These are phyloP conservation scores for Siniperca chuatsi DNA, from an alignment of 2,113 vertebrate species.

Conservation along the genomic window DNA sequence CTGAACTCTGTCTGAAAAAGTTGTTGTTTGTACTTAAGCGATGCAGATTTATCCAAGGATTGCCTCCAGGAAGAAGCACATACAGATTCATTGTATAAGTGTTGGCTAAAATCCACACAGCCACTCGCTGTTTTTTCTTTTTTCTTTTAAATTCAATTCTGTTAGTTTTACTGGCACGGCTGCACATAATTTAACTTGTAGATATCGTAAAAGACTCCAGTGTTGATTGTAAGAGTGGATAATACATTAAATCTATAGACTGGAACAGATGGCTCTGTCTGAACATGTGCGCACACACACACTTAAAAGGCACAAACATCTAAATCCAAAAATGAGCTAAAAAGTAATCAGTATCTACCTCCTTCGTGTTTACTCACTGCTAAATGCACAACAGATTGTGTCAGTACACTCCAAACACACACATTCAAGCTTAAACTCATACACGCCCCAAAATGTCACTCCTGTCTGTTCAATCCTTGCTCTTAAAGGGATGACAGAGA, in stretches of 20 bases:
- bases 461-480: background rate
- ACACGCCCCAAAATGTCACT: conserved; percentile 13
- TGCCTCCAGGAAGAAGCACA: conserved; percentile 6
- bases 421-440: conserved; percentile 3
- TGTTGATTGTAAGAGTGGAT: conserved; percentile 33
- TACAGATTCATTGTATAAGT: conserved; percentile 11
- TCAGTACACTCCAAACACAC: conserved; percentile 14
- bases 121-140: conserved; percentile 3
- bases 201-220: conserved; percentile 12
- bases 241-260: conserved; percentile 51
- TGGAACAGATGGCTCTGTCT: conserved; percentile 63
- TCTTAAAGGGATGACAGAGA: conserved; percentile 39
- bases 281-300: conserved; percentile 1
- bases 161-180: conserved; percentile 29
- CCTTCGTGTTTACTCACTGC: conserved; percentile 19
- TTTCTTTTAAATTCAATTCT: conserved; percentile 20
- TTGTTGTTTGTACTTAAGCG: conserved; percentile 14
- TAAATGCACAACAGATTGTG: conserved; percentile 40
- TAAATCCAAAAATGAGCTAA: conserved; percentile 21
- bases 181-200: conserved; percentile 47
- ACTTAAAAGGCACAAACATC: conserved; percentile 31
- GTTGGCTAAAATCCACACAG: conserved; percentile 12
- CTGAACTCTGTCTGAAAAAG: conserved; percentile 6
- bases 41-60: conserved; percentile 26
- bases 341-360: conserved; percentile 39